These are phyloP conservation scores for Lissocephala sabroskyi DNA, from an alignment of 2,888 invertebrate genomes.

Conservation along the genomic window DNA sequence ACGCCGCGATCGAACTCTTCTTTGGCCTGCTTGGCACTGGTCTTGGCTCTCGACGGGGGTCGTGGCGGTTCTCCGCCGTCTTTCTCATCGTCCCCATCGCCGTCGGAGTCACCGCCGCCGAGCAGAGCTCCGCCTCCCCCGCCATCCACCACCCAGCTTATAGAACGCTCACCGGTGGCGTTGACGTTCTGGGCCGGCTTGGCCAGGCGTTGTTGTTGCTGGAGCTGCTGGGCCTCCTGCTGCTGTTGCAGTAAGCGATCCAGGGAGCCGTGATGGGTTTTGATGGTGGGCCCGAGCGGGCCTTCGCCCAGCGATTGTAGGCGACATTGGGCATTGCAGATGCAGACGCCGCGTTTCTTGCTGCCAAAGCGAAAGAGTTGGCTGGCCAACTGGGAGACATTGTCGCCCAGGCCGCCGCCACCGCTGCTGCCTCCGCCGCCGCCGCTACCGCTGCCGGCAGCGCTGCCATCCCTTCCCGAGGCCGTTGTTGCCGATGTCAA, in stretches of 20 bases:
- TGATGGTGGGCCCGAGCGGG: slow-evolving; percentile 61
- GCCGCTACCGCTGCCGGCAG: slow-evolving; percentile 62
- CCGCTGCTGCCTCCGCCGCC: slow-evolving; percentile 66
- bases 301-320: slow-evolving; percentile 67
- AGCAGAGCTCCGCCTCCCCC: slow-evolving; percentile 53
- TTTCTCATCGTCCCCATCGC: slow-evolving; percentile 47
- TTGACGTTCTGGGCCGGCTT: not conserved
- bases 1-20: slow-evolving; percentile 71
- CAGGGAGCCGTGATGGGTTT: slow-evolving; percentile 71
- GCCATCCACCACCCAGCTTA: slow-evolving; percentile 59
- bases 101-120: slow-evolving; percentile 52
- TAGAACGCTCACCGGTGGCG: slow-evolving; percentile 51
- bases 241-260: slow-evolving; percentile 69
- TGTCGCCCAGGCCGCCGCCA: slow-evolving; percentile 66
- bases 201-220: slow-evolving; percentile 34
- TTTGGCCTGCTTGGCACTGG: slow-evolving; percentile 42
- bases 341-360: slow-evolving; percentile 70
- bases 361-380: slow-evolving; percentile 71
- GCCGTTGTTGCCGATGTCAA: slow-evolving; percentile 73
- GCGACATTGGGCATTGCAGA: slow-evolving; percentile 71
- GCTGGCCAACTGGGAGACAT: slow-evolving; percentile 69
- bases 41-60: slow-evolving; percentile 49
- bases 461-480: slow-evolving; percentile 72
- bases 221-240: slow-evolving; percentile 21
- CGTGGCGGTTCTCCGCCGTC: slow-evolving; percentile 46